Evolutionary conservation across 2,888 invertebrate species (phyloP).

Genomic region (Tinea trinotella): DNA sequence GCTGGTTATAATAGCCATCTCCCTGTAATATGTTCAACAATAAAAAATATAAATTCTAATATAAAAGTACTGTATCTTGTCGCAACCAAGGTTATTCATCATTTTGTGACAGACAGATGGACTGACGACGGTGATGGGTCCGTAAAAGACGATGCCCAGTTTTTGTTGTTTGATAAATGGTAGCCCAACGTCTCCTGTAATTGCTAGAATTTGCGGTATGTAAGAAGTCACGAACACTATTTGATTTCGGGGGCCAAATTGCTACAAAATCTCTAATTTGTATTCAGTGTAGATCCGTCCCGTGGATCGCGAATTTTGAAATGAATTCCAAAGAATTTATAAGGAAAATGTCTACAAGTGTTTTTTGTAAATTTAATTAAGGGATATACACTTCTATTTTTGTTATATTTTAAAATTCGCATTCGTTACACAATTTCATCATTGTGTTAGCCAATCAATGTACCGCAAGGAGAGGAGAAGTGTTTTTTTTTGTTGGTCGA

Average conservation of each 20-base stretch:
- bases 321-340: background rate
- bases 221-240: conserved; percentile 9
- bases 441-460: too few species aligned
- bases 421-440: too few species aligned
- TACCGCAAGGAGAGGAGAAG: too few species aligned
- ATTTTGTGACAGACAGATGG: conserved; percentile 5
- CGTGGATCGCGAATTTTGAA: conserved; percentile 10
- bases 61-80: too few species aligned
- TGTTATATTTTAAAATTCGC: too few species aligned
- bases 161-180: conserved; percentile 14
- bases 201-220: conserved; percentile 9
- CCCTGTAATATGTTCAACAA: too few species aligned
- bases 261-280: conserved; percentile 11
- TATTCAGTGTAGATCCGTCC: background rate
- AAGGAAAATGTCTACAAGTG: background rate
- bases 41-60: too few species aligned
- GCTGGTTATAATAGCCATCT: too few species aligned
- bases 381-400: too few species aligned
- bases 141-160: background rate
- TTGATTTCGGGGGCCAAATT: conserved; percentile 5
- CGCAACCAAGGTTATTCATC: background rate
- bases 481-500: too few species aligned
- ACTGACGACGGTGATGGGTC: conserved; percentile 2
- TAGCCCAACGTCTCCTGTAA: background rate
- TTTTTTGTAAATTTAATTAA: conserved; percentile 9